phyloP scores from a whole-genome alignment of 2,888 invertebrate species.

The Pandemis heparana region DNA sequence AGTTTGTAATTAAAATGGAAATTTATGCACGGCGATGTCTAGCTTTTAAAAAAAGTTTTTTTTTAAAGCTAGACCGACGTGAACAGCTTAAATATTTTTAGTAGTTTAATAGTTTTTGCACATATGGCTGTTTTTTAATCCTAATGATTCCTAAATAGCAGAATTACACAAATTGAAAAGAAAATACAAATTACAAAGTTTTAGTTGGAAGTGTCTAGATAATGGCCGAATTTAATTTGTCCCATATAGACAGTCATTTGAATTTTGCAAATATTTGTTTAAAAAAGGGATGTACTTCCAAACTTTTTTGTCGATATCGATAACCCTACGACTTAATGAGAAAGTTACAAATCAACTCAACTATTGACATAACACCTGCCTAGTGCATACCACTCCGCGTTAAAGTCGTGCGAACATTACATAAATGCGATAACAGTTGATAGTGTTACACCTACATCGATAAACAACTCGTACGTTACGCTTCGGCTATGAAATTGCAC shows the following conservation, averaged over 20 bases:
- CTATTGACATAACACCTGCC: conserved; percentile 14
- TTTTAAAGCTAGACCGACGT: background rate
- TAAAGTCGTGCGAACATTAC: conserved; percentile 15
- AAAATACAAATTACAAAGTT: too few relatives aligned
- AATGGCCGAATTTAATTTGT: too few relatives aligned
- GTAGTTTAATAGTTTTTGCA: too few relatives aligned
- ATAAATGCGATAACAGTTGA: conserved; percentile 38
- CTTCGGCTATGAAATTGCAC: conserved; percentile 66
- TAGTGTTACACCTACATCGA: conserved; percentile 35
- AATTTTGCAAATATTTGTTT: too few relatives aligned
- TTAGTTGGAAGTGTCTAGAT: too few relatives aligned
- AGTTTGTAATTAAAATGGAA: background rate
- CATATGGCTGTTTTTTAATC: too few relatives aligned
- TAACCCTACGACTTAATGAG: background rate
- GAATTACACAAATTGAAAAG: too few relatives aligned
- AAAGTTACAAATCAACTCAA: background rate
- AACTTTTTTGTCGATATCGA: background rate
- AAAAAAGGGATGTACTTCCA: too few relatives aligned
- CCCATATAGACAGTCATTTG: too few relatives aligned
- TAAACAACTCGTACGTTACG: conserved; percentile 58
- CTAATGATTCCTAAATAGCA: too few relatives aligned
- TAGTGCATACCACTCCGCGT: background rate
- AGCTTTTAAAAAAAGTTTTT: background rate
- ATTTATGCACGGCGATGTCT: background rate
- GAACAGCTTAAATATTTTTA: too few relatives aligned